These are phyloP conservation scores for Nemapogon koenigi DNA, from an alignment of 2,888 invertebrate genomes.

Conservation along the genomic window DNA sequence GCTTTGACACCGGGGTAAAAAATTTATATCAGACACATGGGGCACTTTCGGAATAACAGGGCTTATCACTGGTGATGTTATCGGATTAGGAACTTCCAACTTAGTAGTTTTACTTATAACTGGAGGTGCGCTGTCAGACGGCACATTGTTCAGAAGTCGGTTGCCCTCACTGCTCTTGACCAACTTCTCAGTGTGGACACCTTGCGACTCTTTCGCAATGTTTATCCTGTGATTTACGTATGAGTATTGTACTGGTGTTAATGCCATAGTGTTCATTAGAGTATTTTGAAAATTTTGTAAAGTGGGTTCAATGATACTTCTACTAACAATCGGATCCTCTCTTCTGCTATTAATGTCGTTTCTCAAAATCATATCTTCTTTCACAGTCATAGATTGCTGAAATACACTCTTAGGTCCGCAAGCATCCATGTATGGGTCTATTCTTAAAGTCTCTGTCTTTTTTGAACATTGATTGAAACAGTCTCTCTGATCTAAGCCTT, in stretches of 20 bases:
- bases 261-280: slow-evolving; percentile 46
- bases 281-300: slow-evolving; percentile 40
- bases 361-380: slow-evolving; percentile 43
- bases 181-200: slow-evolving; percentile 46
- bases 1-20: slow-evolving; percentile 54
- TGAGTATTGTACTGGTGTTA: slow-evolving; percentile 47
- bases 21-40: slow-evolving; percentile 38
- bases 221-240: slow-evolving; percentile 41
- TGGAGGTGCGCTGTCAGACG: slow-evolving; percentile 31
- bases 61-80: slow-evolving; percentile 53
- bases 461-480: slow-evolving; percentile 26
- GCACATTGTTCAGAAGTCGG: slow-evolving; percentile 29
- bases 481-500: slow-evolving; percentile 44
- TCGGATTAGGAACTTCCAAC: slow-evolving; percentile 55
- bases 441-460: slow-evolving; percentile 38
- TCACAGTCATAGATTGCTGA: slow-evolving; percentile 25
- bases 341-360: slow-evolving; percentile 33
- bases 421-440: slow-evolving; percentile 42
- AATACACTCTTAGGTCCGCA: slow-evolving; percentile 28
- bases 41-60: slow-evolving; percentile 53
- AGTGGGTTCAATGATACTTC: slow-evolving; percentile 40
- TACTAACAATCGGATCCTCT: slow-evolving; percentile 48
- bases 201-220: slow-evolving; percentile 45
- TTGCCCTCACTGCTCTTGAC: slow-evolving; percentile 39
- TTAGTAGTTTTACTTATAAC: slow-evolving; percentile 47